These are phyloP conservation scores for Malurus splendens DNA, from an alignment of 2,797 vertebrate species.

Conservation along the genomic window DNA sequence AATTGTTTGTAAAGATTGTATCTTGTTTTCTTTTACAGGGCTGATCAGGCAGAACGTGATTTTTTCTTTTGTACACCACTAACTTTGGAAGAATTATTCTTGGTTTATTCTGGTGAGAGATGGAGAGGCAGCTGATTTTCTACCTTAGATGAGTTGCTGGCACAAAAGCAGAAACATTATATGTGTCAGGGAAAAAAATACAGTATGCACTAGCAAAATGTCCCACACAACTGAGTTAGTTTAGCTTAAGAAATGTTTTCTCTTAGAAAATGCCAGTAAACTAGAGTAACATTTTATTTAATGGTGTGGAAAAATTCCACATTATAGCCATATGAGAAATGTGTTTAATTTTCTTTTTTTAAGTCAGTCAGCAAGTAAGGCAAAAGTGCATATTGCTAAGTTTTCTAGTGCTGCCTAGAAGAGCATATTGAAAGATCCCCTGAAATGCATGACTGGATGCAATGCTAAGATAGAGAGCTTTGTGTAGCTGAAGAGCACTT, in stretches of 20 bases:
- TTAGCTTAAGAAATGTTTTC: conserved; percentile 69
- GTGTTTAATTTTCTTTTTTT: conserved; percentile 73
- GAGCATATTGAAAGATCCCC: conserved; percentile 46
- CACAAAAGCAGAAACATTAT: conserved; percentile 56
- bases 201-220: conserved; percentile 33
- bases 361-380: conserved; percentile 69
- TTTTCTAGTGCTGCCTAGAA: conserved; percentile 55
- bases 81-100: neutral
- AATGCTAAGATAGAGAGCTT: conserved; percentile 28
- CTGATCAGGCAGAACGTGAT: neutral
- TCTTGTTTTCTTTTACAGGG: conserved; percentile 26
- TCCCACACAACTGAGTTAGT: conserved; percentile 57
- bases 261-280: conserved; percentile 69
- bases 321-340: conserved; percentile 71
- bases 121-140: conserved; percentile 37
- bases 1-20: neutral
- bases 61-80: neutral
- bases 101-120: neutral
- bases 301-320: conserved; percentile 68
- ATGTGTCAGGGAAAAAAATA: conserved; percentile 49
- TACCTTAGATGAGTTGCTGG: conserved; percentile 39
- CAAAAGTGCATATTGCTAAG: conserved; percentile 52
- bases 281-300: conserved; percentile 67
- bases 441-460: conserved; percentile 38
- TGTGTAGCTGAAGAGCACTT: conserved; percentile 55